Evolutionary conservation across 2,797 vertebrate species (phyloP), one percentile per base, ranked within the genome.

Genomic region (Aplochiton taeniatus): DNA sequence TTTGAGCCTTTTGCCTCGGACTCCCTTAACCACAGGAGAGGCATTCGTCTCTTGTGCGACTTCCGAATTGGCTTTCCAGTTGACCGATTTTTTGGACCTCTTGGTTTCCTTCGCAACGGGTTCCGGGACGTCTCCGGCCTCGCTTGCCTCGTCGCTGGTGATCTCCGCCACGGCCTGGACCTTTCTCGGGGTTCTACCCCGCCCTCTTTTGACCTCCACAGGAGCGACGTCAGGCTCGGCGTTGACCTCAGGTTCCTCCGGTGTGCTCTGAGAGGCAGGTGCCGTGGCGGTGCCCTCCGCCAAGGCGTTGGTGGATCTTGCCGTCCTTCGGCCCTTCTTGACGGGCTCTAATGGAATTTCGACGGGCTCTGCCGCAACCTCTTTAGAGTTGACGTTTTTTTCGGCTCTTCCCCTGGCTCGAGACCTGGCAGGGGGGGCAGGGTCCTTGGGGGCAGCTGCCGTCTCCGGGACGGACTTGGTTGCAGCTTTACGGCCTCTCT

Each of bases 21-120:
- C 61, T 0, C 78, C 59, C 46, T 77, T 90, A 13, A 31, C n/a
- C 48, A 19, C 46, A 20, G 58, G 58, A 31, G 49, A 19, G 0
- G 85, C 73, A 3, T 74, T 81, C 17, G 0, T 31, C 55, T 74
- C 65, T 11, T 66, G 31, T 16, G 52, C 59, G 14, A 70, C 43
- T 45, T 84, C 66, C 10, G 83, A 0, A 6, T 83, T 61, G 0
- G 59, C 3, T 41, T 81, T 88, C 87, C 86, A 90, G 58, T 73
- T 83, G 1, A 91, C 85, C 0, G 61, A 53, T 72, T 79, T 87
- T 58, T 75, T 83, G n/a, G 77, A 46, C 12, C 4, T 58, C 50
- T 76, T 69, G 14, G 61, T 0, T 0, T 78, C 61, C 16, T 84
- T 65, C 0, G 5, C 47, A 6, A 9, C 49, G 18, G 54, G 45